phyloP scores from a whole-genome alignment of 2,797 vertebrate genomes.

The Catharus ustulatus region DNA sequence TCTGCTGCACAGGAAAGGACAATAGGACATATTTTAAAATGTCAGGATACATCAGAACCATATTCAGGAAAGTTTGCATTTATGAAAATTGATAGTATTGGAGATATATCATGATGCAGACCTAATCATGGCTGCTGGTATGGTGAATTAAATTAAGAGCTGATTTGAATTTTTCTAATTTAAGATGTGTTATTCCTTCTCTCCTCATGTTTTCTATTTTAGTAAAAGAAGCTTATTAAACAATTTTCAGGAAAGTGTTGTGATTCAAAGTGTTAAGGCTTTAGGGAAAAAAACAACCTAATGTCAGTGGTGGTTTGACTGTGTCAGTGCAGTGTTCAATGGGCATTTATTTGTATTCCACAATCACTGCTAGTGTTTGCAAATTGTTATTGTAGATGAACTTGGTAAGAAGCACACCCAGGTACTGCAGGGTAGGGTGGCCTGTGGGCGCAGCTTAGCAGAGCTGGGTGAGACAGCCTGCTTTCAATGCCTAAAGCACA shows the following conservation, averaged over 20 bases:
- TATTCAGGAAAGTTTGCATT: constrained; percentile 82
- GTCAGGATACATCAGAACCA: constrained; percentile 82
- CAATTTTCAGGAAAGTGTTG: constrained; percentile 22
- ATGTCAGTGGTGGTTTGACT: not conserved
- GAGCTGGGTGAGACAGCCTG: not conserved
- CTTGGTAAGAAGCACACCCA: not conserved
- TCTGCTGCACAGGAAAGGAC: constrained; percentile 83
- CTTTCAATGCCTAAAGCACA: not conserved
- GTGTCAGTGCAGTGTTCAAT: not conserved
- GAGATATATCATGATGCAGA: constrained; percentile 81
- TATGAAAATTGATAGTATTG: constrained; percentile 84
- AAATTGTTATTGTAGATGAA: not conserved
- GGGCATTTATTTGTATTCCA: constrained; percentile 4
- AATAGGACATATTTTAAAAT: constrained; percentile 87
- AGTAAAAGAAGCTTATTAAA: constrained; percentile 55
- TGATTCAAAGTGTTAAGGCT: not conserved
- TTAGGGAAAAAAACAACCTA: not conserved
- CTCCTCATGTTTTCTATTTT: constrained; percentile 36
- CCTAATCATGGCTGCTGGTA: constrained; percentile 75
- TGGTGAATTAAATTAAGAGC: constrained; percentile 78
- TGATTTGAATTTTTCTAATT: constrained; percentile 80
- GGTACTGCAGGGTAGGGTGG: not conserved
- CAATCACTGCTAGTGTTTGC: not conserved
- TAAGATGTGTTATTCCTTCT: constrained; percentile 71
- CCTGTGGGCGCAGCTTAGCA: not conserved